Evolutionary conservation across 2,113 vertebrate species (phyloP).

Genomic region (Ia io): DNA sequence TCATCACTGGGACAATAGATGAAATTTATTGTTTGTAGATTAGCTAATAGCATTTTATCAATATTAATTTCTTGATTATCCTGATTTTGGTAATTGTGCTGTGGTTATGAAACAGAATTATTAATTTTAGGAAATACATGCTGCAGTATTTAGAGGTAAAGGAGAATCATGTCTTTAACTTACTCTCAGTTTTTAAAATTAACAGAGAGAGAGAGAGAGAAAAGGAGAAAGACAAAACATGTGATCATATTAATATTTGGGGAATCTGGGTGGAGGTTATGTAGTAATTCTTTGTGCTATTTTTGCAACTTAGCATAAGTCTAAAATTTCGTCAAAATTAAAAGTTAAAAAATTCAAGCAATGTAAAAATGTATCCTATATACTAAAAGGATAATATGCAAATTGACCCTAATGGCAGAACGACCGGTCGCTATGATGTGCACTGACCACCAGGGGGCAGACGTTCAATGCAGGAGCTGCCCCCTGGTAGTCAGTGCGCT

Average conservation of each 20-base stretch:
- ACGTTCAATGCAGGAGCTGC: too few relatives aligned
- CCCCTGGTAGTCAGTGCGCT: too few relatives aligned
- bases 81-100: not conserved
- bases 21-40: not conserved
- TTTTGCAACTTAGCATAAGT: constrained; percentile 10
- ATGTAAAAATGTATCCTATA: not conserved
- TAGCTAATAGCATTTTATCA: not conserved
- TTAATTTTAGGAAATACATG: constrained; percentile 5
- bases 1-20: not conserved
- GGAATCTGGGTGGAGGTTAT: not conserved
- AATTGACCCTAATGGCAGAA: too few relatives aligned
- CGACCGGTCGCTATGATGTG: too few relatives aligned
- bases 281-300: not conserved
- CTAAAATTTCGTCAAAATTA: constrained; percentile 13
- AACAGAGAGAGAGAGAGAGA: not conserved
- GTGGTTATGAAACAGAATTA: not conserved
- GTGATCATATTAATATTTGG: not conserved
- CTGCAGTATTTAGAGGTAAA: not conserved
- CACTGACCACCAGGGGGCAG: too few relatives aligned
- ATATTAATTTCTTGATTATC: not conserved
- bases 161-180: not conserved
- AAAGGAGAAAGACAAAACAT: not conserved
- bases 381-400: too few relatives aligned
- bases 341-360: not conserved
- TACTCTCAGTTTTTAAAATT: not conserved